Conservation (phyloP, 2,888 invertebrate species). For the Glaucopsyche alexis region DNA sequence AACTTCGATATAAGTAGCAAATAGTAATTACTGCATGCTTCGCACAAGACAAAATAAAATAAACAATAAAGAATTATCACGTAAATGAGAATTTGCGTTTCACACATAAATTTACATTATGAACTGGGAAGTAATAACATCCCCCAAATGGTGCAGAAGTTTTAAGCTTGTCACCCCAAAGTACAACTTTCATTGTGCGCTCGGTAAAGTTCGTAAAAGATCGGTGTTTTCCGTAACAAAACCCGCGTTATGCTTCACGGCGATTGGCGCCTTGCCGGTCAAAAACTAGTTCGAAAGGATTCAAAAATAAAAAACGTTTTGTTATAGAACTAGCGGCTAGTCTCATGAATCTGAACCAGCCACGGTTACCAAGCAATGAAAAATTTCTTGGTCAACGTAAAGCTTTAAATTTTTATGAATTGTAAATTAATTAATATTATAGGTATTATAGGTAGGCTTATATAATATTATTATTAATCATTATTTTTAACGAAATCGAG, state of each 20-base stretch:
- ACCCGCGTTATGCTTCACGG: conserved; percentile 35
- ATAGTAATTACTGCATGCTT: too few species aligned
- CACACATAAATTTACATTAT: neutral
- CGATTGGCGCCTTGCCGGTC: conserved; percentile 11
- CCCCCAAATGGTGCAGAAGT: conserved; percentile 35
- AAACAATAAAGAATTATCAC: too few species aligned
- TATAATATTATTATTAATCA: too few species aligned
- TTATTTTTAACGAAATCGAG: too few species aligned
- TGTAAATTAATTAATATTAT: too few species aligned
- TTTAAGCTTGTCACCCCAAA: conserved; percentile 45
- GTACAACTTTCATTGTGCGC: conserved; percentile 54
- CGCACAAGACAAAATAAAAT: too few species aligned
- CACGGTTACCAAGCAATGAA: neutral
- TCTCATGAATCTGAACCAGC: conserved; percentile 7
- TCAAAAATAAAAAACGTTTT: conserved; percentile 18
- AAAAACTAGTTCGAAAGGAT: conserved; percentile 28
- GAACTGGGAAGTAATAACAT: conserved; percentile 26
- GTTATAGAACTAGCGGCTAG: neutral
- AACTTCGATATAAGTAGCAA: too few species aligned
- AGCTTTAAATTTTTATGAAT: neutral
- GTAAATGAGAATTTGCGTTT: too few species aligned
- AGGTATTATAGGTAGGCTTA: too few species aligned
- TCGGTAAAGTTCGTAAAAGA: conserved; percentile 42
- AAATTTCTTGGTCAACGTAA: neutral
- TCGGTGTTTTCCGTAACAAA: conserved; percentile 40